These are phyloP conservation scores for Cheiracanthium punctorium DNA, from an alignment of 2,888 invertebrate species.

Conservation along the genomic window DNA sequence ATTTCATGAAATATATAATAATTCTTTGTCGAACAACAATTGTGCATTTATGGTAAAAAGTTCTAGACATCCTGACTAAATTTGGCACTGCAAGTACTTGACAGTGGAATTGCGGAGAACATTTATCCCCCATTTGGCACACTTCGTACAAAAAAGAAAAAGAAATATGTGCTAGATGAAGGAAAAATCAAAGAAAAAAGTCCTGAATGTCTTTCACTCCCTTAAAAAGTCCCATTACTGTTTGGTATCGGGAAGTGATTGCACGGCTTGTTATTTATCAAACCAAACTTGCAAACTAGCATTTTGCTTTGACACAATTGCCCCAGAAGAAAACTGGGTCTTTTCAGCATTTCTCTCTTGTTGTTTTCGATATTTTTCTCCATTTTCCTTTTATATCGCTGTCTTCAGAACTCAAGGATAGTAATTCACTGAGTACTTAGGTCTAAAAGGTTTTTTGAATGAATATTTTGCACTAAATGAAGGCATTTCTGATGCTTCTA, in stretches of 20 bases:
- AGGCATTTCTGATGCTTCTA: conserved; percentile 52
- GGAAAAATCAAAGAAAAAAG: not conserved
- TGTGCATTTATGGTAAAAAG: not conserved
- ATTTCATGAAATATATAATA: too few relatives aligned
- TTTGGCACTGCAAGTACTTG: not conserved
- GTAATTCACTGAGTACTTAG: conserved; percentile 52
- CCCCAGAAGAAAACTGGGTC: conserved; percentile 24
- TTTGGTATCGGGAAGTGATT: conserved; percentile 40
- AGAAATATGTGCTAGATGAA: not conserved
- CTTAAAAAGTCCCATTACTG: conserved; percentile 52
- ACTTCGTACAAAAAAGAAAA: not conserved
- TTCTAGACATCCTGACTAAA: too few relatives aligned
- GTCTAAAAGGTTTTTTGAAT: conserved; percentile 66
- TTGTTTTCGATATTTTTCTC: too few relatives aligned
- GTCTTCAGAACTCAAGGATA: conserved; percentile 30
- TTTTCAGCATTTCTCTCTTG: too few relatives aligned
- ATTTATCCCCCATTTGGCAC: not conserved
- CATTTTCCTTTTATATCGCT: too few relatives aligned
- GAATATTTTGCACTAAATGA: conserved; percentile 62
- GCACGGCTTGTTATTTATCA: conserved; percentile 49
- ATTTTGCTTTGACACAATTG: conserved; percentile 25
- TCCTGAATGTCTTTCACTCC: conserved; percentile 25
- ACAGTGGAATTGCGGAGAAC: not conserved
- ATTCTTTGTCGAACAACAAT: too few relatives aligned
- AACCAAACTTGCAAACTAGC: conserved; percentile 33